Base-by-base conservation (phyloP, 2,113 vertebrate genomes). In the Chaetops frenatus region DNA sequence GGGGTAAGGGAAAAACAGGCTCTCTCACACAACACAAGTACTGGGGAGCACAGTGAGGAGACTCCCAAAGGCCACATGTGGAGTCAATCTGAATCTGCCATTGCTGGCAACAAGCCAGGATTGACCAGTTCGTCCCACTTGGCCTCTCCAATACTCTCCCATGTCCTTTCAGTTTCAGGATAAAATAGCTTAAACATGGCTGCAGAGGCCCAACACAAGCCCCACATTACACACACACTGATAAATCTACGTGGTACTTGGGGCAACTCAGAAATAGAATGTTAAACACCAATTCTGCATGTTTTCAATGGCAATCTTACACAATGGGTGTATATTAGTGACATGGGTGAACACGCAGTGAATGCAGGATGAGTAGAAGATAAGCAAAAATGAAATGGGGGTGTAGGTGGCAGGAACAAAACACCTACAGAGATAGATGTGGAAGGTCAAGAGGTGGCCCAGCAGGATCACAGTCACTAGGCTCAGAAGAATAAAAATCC, bases 391-490 rank as follows among this genome's bases (percentile, higher is more conserved):
- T 7, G 1, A 72, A 89, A 56, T 6, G 10, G 12, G 31, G 28
- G 21, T 33, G 33, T 42, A 80, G 54, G 17, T 21, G 36, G 81
- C 27, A 47, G 51, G 50, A 88, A 89, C 4, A 54, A 19, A 80
- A 91, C 51, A 98, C 99, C 96, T 97, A 99, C 99, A 99, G 91
- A 99, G 98, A 98, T 99, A 99, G 81, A 99, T 92, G 97, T 99
- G 99, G 97, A 99, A 99, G 95, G 97, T 98, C 73, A 99, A 97
- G 81, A 99, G 98, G 90, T 99, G 99, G 50, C 98, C 98, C 7
- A 99, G 98, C 76, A 99, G 96, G 53, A 98, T 96, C 7, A 97
- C 92, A 0, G 99, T 98, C 86, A 99, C 96, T 57, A 99, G 97
- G 64, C 98, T 98, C 92, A 99, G 94, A 28, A 98, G 96, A 61